A percentile compares a stretch with the other conserved stretches of the same genome.
Conservation (phyloP, 2,888 invertebrate genomes). For the Lacanobia wlatinum region DNA sequence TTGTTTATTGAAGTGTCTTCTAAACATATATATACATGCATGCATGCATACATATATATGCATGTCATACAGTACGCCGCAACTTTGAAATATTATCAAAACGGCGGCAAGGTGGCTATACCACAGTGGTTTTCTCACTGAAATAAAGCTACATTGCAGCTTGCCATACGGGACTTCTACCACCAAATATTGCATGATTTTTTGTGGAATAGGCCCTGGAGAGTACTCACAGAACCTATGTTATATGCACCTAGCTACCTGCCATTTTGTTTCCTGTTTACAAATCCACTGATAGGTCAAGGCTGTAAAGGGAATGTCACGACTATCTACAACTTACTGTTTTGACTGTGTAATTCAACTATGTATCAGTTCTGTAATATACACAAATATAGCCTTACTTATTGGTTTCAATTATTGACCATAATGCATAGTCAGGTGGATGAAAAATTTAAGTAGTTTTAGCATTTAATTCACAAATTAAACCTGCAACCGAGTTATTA, state of each 20-base stretch:
- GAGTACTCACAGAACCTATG: too few relatives aligned
- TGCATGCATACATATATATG: too few relatives aligned
- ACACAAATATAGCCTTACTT: background rate
- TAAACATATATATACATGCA: too few relatives aligned
- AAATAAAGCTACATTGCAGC: too few relatives aligned
- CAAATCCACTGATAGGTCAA: background rate
- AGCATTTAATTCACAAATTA: background rate
- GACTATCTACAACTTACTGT: conserved; percentile 5
- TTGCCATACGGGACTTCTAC: too few relatives aligned
- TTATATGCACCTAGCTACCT: background rate
- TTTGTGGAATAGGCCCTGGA: too few relatives aligned
- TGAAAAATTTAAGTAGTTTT: background rate
- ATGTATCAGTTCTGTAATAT: background rate
- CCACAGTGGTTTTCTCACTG: too few relatives aligned
- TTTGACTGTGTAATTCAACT: background rate
- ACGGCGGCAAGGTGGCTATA: too few relatives aligned
- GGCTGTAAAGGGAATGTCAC: conserved; percentile 6
- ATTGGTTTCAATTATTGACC: background rate
- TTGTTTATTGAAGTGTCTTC: too few relatives aligned
- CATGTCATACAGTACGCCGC: too few relatives aligned
- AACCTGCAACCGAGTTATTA: background rate
- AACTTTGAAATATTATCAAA: too few relatives aligned
- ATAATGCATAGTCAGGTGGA: background rate
- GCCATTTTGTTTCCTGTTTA: background rate
- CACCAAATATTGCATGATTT: too few relatives aligned